These are phyloP conservation scores for Chelon labrosus DNA, from an alignment of 2,797 vertebrate genomes.

Conservation along the genomic window DNA sequence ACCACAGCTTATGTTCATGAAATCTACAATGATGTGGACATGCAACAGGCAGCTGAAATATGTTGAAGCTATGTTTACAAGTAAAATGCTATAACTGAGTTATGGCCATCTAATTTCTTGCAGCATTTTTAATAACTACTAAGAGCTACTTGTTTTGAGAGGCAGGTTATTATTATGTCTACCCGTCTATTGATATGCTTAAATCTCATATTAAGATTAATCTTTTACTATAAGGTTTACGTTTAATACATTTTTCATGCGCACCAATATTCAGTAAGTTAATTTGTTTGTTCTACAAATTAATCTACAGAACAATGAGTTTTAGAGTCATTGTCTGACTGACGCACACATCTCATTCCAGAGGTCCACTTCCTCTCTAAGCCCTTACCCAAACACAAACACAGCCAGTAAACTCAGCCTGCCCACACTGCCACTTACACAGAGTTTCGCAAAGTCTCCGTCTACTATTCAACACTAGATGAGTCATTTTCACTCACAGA, in stretches of 20 bases:
- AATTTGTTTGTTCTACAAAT: not conserved
- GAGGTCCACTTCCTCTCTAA: conserved; percentile 11
- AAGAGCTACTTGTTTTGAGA: too few species aligned
- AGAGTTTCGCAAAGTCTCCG: not conserved
- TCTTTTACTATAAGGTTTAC: not conserved
- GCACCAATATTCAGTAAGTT: not conserved
- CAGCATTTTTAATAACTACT: too few species aligned
- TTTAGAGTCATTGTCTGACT: not conserved
- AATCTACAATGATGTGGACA: not conserved
- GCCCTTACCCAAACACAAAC: not conserved
- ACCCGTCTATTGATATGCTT: not conserved
- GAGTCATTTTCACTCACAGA: not conserved
- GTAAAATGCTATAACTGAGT: not conserved
- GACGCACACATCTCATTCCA: not conserved
- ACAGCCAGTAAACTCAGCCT: conserved; percentile 7
- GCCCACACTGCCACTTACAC: not conserved
- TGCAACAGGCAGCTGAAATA: not conserved
- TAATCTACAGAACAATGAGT: not conserved
- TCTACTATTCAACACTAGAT: not conserved
- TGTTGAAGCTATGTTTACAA: not conserved
- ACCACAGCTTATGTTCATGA: too few species aligned
- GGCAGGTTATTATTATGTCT: not conserved
- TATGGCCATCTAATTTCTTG: not conserved
- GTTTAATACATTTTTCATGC: not conserved
- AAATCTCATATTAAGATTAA: not conserved